Conservation (phyloP, 2,888 invertebrate species). For the Anticlea derivata region DNA sequence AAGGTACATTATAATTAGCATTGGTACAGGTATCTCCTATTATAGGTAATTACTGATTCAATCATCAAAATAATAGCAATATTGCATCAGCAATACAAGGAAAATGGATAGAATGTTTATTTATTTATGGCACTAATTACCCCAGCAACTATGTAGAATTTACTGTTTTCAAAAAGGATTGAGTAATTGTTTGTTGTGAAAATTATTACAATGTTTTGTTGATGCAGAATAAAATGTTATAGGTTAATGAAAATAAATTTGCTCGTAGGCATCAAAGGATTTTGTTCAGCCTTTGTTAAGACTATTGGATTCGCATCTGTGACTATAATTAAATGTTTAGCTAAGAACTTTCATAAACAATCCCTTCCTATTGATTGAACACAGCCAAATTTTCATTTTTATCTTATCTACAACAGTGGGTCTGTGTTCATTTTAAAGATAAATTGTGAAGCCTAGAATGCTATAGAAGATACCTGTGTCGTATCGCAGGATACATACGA, state of each 20-base stretch:
- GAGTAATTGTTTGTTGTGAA: too few species aligned
- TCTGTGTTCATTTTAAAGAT: constrained; percentile 20
- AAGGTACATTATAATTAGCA: constrained; percentile 49
- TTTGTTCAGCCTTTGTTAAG: background rate
- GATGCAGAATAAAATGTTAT: too few species aligned
- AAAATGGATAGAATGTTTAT: too few species aligned
- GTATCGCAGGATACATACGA: constrained; percentile 60
- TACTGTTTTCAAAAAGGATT: too few species aligned
- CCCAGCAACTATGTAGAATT: too few species aligned
- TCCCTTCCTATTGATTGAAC: constrained; percentile 19
- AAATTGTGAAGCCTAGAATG: constrained; percentile 38
- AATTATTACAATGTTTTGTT: too few species aligned
- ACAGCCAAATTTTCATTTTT: constrained; percentile 12
- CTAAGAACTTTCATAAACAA: constrained; percentile 4
- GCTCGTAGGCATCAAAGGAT: background rate
- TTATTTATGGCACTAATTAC: too few species aligned
- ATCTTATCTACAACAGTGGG: constrained; percentile 16
- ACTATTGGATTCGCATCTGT: background rate
- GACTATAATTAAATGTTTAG: background rate
- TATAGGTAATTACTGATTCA: background rate
- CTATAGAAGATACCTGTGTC: constrained; percentile 70
- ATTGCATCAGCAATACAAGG: background rate
- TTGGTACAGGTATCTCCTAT: constrained; percentile 67
- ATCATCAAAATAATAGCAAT: too few species aligned
- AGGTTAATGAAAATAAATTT: too few species aligned